Base-by-base conservation (phyloP, 2,888 invertebrate species). In the Drosophila conformis region DNA sequence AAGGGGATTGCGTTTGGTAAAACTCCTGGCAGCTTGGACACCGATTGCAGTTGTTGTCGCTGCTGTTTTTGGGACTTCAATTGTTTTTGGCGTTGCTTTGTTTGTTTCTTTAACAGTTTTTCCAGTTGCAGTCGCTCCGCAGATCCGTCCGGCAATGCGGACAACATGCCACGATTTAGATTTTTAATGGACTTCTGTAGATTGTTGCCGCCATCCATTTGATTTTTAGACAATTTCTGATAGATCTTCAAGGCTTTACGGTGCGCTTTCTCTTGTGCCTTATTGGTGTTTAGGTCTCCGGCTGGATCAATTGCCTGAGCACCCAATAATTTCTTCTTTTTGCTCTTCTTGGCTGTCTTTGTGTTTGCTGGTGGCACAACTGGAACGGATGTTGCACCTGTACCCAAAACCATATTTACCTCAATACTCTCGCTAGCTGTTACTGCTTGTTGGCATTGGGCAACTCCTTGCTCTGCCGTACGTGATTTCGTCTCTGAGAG, bases 211-310 rank as follows among this genome's bases (percentile, higher is more conserved):
- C 48, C n/a, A 2, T 72, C 62, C 10, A 31, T 48, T 33, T 76
- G 66, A 48, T 15, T 75, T 29, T 80, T 87, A 7, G 81, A 60
- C 7, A 86, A 69, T 65, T 91, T 92, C 61, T 92, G 92, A 31
- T 83, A 72, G 58, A 91, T 87, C 82, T 91, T 92, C 10, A 92
- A 71, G 4, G 88, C 83, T 63, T 90, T 92, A 2, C 88, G 77
- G 4, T 91, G 89, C 0, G 87, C 83, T 68, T 91, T 92, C 4
- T 91, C 91, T 6, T 76, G 64, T 42, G 73, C 76, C 35, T 83
- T 90, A 36, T 29, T 76, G 13, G 18, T 18, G 31, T 36, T 35
- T 27, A 49, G 0, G 51, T 65, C 60, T 2, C 10, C 21, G 8
- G 25, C 8, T 21, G 51, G 42, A n/a, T 69, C 57, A 49, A 49